A percentile compares a stretch with the other conserved stretches of the same genome.
These are phyloP conservation scores for Eristalis intricaria DNA, from an alignment of 2,888 invertebrate genomes.

Conservation along the genomic window DNA sequence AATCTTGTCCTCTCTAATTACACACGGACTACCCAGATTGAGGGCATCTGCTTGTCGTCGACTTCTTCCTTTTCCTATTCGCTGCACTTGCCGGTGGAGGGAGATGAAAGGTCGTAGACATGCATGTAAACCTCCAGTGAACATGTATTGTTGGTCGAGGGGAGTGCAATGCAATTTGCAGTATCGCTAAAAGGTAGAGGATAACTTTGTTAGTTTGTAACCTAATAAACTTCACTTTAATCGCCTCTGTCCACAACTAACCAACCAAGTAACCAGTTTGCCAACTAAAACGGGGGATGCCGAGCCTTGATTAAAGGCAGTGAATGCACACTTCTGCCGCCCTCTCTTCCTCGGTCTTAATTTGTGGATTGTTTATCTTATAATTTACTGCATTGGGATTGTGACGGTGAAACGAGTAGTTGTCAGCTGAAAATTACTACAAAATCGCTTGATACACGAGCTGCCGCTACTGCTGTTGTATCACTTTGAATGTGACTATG, in stretches of 20 bases:
- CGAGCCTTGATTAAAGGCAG: constrained; percentile 18
- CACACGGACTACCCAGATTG: constrained; percentile 33
- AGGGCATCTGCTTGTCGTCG: constrained; percentile 27
- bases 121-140: background rate
- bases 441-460: background rate
- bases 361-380: constrained; percentile 32
- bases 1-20: constrained; percentile 27
- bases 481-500: too few species aligned
- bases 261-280: constrained; percentile 1
- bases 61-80: background rate
- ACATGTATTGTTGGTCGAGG: background rate
- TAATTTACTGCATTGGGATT: constrained; percentile 35
- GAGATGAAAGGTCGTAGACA: background rate
- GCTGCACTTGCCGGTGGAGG: constrained; percentile 6
- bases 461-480: background rate
- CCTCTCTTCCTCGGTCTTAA: background rate
- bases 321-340: constrained; percentile 11
- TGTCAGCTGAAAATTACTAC: constrained; percentile 5
- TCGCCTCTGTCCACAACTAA: constrained; percentile 5
- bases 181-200: background rate
- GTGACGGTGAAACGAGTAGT: background rate
- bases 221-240: constrained; percentile 33
- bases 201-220: constrained; percentile 44
- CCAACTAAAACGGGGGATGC: background rate
- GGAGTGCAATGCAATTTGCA: background rate